Evolutionary conservation across 2,888 invertebrate species (phyloP).

Genomic region (Hyposoter dolosus): DNA sequence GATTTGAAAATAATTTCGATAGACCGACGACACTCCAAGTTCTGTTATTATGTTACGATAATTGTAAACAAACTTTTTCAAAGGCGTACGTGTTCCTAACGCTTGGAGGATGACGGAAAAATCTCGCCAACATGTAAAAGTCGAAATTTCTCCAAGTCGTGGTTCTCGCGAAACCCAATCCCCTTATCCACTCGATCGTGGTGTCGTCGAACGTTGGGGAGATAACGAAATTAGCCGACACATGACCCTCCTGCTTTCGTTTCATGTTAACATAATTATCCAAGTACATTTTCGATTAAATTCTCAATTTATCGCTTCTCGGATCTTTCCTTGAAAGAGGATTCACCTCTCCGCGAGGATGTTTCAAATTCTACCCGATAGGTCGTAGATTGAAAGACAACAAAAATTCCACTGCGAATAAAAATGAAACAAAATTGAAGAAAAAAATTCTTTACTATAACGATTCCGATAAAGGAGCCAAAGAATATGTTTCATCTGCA

Average conservation of each 20-base stretch:
- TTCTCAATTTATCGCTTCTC: constrained; percentile 46
- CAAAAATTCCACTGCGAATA: background rate
- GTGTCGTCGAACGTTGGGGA: constrained; percentile 39
- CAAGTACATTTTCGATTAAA: constrained; percentile 44
- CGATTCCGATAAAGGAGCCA: background rate
- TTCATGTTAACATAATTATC: constrained; percentile 58
- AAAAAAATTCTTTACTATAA: background rate
- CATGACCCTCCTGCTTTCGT: background rate
- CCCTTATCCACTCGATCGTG: constrained; percentile 47
- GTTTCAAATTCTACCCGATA: background rate
- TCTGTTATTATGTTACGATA: background rate
- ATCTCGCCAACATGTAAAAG: constrained; percentile 32
- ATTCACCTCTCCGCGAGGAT: background rate
- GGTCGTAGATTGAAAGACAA: background rate
- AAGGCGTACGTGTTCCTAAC: background rate
- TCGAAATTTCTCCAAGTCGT: constrained; percentile 54
- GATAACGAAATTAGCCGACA: constrained; percentile 66
- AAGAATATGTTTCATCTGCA: background rate
- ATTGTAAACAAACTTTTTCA: background rate
- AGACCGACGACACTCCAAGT: no score
- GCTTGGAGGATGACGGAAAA: background rate
- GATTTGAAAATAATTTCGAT: background rate
- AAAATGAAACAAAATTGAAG: background rate
- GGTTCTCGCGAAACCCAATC: constrained; percentile 27
- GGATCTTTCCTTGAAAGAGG: background rate